A percentile compares a stretch with the other conserved stretches of the same genome.
These are phyloP conservation scores for Melanostigma gelatinosum DNA, from an alignment of 2,113 vertebrate species.

Conservation along the genomic window DNA sequence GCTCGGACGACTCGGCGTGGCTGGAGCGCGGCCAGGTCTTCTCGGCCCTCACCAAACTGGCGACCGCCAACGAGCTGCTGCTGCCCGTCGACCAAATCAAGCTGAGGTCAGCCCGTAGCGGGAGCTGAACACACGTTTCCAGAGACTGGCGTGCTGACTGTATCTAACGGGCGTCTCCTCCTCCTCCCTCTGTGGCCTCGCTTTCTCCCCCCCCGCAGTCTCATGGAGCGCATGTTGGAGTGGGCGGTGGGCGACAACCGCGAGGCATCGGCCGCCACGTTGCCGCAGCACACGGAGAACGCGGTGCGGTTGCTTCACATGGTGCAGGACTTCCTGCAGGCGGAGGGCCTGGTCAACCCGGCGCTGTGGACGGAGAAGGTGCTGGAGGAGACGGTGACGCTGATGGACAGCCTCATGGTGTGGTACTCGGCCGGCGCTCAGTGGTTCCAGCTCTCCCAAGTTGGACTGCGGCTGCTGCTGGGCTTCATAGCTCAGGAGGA, in stretches of 20 bases:
- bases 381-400: slow-evolving; percentile 90
- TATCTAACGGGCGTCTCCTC: background rate
- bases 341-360: slow-evolving; percentile 91
- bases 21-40: slow-evolving; percentile 96
- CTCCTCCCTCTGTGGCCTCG: too few species aligned
- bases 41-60: slow-evolving; percentile 93
- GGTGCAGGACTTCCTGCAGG: slow-evolving; percentile 94
- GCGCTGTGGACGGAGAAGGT: slow-evolving; percentile 95
- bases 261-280: slow-evolving; percentile 85
- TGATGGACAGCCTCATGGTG: slow-evolving; percentile 93
- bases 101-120: slow-evolving; percentile 82
- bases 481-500: slow-evolving; percentile 95
- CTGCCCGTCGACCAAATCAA: slow-evolving; percentile 94
- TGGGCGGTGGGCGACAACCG: slow-evolving; percentile 92
- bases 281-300: slow-evolving; percentile 91
- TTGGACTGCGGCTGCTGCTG: slow-evolving; percentile 92
- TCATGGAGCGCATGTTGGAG: slow-evolving; percentile 96
- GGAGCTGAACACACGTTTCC: background rate
- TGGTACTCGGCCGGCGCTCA: slow-evolving; percentile 90
- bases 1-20: slow-evolving; percentile 93
- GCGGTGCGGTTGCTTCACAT: slow-evolving; percentile 91
- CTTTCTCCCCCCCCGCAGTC: slow-evolving; percentile 73
- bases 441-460: slow-evolving; percentile 90
- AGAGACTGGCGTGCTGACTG: background rate
- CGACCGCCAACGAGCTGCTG: slow-evolving; percentile 90